Conservation (phyloP, 2,113 vertebrate genomes). For the Bubalus kerabau region DNA sequence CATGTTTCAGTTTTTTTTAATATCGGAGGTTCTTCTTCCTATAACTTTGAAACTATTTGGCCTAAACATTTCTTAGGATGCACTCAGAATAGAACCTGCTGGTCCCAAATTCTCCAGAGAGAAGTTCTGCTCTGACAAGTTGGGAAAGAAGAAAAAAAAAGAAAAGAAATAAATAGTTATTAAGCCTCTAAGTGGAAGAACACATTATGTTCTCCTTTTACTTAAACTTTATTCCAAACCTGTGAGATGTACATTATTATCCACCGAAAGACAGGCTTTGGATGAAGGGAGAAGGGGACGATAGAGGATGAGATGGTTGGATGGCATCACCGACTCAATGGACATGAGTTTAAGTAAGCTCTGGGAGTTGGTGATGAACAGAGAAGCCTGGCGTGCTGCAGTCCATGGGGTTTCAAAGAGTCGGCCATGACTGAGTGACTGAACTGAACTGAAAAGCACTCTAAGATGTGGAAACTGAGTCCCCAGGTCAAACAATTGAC, state of each 20-base stretch:
- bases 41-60: background rate
- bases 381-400: background rate
- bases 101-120: background rate
- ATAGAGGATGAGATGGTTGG: background rate
- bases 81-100: background rate
- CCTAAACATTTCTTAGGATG: background rate
- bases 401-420: background rate
- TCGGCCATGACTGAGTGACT: background rate
- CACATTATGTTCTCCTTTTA: background rate
- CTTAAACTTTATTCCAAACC: background rate
- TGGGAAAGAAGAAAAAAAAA: background rate
- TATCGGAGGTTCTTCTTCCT: background rate
- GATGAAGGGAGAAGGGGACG: background rate
- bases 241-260: background rate
- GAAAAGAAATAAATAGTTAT: background rate
- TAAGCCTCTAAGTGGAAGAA: background rate
- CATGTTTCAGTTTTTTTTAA: background rate
- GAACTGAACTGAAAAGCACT: background rate
- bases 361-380: background rate
- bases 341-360: background rate
- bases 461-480: background rate
- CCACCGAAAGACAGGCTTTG: background rate
- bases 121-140: background rate
- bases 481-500: background rate
- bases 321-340: background rate